These are phyloP conservation scores for Corapipo altera DNA, from an alignment of 2,113 vertebrate genomes.

Conservation along the genomic window DNA sequence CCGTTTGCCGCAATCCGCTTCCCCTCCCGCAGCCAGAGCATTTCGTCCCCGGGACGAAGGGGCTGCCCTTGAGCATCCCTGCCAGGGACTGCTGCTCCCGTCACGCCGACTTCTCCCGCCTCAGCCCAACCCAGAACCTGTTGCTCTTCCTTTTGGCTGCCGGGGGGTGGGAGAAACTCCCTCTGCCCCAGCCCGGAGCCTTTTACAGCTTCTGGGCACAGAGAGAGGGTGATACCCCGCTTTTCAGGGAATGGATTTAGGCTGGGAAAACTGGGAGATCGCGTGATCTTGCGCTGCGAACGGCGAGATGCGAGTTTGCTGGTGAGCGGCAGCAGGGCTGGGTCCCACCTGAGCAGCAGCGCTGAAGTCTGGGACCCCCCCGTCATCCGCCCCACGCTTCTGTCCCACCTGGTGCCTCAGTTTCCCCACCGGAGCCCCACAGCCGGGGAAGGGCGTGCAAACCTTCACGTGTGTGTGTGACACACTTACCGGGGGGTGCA, in stretches of 20 bases:
- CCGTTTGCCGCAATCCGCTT: neutral
- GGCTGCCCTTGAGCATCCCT: neutral
- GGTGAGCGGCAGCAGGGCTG: neutral
- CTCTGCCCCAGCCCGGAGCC: neutral
- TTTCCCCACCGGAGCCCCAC: neutral
- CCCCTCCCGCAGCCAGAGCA: neutral
- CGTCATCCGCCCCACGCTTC: accelerated
- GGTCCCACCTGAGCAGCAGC: neutral
- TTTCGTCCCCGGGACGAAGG: neutral
- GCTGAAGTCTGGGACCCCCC: neutral
- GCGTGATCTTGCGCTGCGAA: neutral
- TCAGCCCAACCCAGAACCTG: neutral
- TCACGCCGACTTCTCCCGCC: neutral
- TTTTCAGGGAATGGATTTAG: neutral
- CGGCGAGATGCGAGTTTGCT: accelerated
- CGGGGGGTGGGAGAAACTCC: neutral
- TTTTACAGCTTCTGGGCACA: neutral
- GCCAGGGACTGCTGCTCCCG: neutral
- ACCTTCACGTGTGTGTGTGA: accelerated
- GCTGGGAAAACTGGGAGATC: neutral
- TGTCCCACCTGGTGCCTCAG: neutral
- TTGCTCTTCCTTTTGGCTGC: neutral
- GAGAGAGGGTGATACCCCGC: neutral
- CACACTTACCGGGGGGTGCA: accelerated
- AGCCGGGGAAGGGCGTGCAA: neutral